Percentiles rank a stretch among this genome's conserved stretches.
These are phyloP conservation scores for Microcebus griseorufus DNA, from an alignment of 2,113 vertebrate species.

Conservation along the genomic window DNA sequence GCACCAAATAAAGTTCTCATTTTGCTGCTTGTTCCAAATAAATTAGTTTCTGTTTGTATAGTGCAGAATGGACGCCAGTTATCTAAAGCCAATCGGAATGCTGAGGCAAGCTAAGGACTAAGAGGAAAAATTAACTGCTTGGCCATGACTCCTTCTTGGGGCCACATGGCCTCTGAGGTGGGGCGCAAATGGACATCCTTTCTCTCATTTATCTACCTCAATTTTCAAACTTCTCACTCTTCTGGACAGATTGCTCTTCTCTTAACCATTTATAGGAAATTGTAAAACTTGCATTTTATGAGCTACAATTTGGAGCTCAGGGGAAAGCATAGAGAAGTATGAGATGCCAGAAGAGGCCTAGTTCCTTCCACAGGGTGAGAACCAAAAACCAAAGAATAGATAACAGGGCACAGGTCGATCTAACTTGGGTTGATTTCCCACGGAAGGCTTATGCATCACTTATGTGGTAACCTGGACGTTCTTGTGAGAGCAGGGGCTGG, in stretches of 20 bases:
- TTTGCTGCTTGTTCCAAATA: constrained; percentile 62
- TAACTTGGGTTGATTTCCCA: neutral
- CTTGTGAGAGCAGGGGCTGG: neutral
- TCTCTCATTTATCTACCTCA: neutral
- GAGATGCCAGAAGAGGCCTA: constrained; percentile 25
- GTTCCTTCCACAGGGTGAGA: constrained; percentile 5
- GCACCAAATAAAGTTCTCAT: constrained; percentile 54
- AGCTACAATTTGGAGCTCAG: constrained; percentile 18
- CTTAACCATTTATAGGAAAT: constrained; percentile 40
- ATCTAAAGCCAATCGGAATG: constrained; percentile 65
- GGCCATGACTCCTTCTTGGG: constrained; percentile 14
- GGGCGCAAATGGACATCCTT: neutral
- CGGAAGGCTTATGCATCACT: neutral
- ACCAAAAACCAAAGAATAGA: neutral
- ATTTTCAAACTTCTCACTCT: constrained; percentile 39
- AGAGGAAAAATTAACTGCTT: constrained; percentile 53
- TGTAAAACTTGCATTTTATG: constrained; percentile 19
- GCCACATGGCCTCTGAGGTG: constrained; percentile 24
- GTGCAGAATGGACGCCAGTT: constrained; percentile 41
- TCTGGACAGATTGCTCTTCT: constrained; percentile 47
- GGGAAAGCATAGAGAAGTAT: neutral
- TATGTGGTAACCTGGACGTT: neutral
- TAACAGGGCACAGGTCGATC: neutral
- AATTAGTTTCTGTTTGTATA: constrained; percentile 72
- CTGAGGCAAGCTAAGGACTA: constrained; percentile 41